Evolutionary conservation across 2,797 vertebrate genomes (phyloP).

Genomic region (Poecilia gillii): DNA sequence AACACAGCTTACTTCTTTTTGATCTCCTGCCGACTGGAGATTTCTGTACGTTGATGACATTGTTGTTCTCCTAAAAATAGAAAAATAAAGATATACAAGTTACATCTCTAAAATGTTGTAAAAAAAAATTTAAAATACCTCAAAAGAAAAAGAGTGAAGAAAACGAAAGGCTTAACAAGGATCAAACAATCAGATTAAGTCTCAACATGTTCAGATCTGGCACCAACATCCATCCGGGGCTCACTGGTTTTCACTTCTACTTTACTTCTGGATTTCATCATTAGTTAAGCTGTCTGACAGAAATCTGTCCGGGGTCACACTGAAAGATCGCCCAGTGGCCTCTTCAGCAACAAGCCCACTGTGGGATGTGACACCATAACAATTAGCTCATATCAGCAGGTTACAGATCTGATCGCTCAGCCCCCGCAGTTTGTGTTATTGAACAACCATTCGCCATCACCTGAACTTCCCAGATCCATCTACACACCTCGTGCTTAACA

Average conservation of each 20-base stretch:
- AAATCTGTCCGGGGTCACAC: neutral
- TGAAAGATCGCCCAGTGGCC: neutral
- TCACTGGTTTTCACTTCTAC: neutral
- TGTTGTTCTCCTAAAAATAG: constrained; percentile 32
- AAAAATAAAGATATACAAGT: constrained; percentile 14
- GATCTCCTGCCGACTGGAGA: constrained; percentile 9
- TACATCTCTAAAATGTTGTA: neutral
- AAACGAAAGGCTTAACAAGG: neutral
- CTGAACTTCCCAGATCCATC: neutral
- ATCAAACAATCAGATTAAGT: neutral
- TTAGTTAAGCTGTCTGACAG: neutral
- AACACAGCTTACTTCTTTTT: constrained; percentile 49
- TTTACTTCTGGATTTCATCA: neutral
- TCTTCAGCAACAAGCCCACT: neutral
- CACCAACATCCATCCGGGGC: neutral
- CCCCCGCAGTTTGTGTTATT: neutral
- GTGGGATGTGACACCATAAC: neutral
- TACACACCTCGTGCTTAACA: constrained; percentile 67
- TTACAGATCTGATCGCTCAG: neutral
- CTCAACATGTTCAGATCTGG: neutral
- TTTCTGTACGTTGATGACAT: constrained; percentile 1
- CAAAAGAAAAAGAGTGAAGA: neutral
- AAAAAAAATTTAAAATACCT: neutral
- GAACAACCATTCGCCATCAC: neutral
- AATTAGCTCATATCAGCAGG: neutral